phyloP scores from a whole-genome alignment of 1,140 invertebrate genomes.

The Drosophila nigromelanica region DNA sequence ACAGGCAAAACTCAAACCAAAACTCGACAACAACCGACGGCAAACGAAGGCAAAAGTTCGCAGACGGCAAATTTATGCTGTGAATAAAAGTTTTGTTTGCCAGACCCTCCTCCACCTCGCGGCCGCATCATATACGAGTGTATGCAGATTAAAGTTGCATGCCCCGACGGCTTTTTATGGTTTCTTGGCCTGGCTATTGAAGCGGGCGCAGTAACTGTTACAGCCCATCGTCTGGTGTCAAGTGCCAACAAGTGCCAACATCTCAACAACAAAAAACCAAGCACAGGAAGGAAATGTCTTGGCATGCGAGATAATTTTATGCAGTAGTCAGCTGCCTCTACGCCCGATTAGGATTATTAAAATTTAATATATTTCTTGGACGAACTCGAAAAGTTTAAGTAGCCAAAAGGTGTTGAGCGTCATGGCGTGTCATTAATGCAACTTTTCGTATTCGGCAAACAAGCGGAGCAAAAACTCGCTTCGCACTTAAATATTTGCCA shows the following conservation, averaged over 20 bases:
- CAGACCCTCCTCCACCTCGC: background rate
- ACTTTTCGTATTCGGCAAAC: constrained; percentile 44
- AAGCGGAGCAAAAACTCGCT: constrained; percentile 33
- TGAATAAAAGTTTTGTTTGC: constrained; percentile 60
- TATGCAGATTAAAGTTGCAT: constrained; percentile 59
- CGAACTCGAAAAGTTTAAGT: constrained; percentile 31
- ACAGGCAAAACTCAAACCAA: constrained; percentile 61
- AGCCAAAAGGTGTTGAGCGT: constrained; percentile 44
- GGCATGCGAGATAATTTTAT: constrained; percentile 7
- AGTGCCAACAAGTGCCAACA: constrained; percentile 37
- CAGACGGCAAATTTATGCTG: constrained; percentile 63
- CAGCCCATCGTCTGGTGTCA: constrained; percentile 27
- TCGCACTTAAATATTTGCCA: constrained; percentile 71
- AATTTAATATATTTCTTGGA: constrained; percentile 42
- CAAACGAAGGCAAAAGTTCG: constrained; percentile 58
- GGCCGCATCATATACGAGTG: constrained; percentile 22
- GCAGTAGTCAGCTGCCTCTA: constrained; percentile 6
- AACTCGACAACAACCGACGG: constrained; percentile 38
- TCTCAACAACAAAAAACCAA: background rate
- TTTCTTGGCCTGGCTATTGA: constrained; percentile 35
- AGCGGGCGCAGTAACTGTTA: background rate
- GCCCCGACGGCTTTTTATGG: constrained; percentile 34
- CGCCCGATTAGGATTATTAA: constrained; percentile 44
- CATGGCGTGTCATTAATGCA: constrained; percentile 44
- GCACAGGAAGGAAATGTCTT: constrained; percentile 1